Base-by-base conservation (phyloP, 2,888 invertebrate species). In the Creontiades dilutus region DNA sequence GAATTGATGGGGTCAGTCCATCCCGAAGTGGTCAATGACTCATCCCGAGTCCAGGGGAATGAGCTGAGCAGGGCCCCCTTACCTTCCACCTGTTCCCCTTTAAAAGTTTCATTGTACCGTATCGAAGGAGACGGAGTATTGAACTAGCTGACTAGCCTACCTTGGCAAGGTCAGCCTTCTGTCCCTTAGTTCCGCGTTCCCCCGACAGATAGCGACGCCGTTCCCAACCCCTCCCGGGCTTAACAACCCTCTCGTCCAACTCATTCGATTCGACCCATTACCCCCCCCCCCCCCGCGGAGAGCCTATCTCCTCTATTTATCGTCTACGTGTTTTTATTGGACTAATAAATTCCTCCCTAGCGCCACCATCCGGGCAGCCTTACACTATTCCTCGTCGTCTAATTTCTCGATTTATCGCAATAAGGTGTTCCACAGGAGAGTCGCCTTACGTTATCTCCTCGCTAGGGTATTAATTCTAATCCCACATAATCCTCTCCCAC, bases 61-160 rank as follows among this genome's bases (percentile, higher is more conserved):
- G 68, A 7, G 27, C 52, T 7, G 5, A 16, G 68, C 0, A 13
- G 16, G 16, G 46, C 46, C 46, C 13, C 78, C n/a, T n/a, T 80
- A 16, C 5, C 46, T 28, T 47, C 23, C 78, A 46, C 27, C 78
- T 23, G 23, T 68, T 19, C 27, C 78, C 19, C 14, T 37, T 37
- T 37, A 7, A 37, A 80, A 80, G 78, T 80, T 80, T 47, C 47
- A 46, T 80, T n/a, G 37, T 80, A 47, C 19, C n/a, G 78, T 80
- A 80, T 37, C 19, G 78, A 80, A 80, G 78, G 78, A 78, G 78
- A 78, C 78, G 78, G 78, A 47, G 78, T 80, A 80, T 80, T 80
- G 78, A 80, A 80, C 78, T 80, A 80, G 78, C 78, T 37, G 78
- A 80, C 78, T 80, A 46, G 47, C 78, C 78, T 80, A 80, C 78